Percentiles rank a stretch among this genome's conserved stretches.
These are phyloP conservation scores for Axea sp. DNA, from an alignment of 2,888 invertebrate genomes.

Conservation along the genomic window DNA sequence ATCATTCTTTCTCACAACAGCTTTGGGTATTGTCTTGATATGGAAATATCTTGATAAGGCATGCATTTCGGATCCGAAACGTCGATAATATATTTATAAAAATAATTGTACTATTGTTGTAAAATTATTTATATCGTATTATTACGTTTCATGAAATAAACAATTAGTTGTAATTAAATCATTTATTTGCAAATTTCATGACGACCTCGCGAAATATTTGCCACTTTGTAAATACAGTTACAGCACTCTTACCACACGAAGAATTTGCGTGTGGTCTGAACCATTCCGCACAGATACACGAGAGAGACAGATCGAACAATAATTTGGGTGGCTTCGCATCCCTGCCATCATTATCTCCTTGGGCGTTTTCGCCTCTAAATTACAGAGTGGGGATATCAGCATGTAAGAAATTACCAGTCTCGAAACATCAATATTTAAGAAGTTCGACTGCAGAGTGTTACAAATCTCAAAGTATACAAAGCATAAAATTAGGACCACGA, in stretches of 20 bases:
- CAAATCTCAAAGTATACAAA: slow-evolving; percentile 6
- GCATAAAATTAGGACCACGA: slow-evolving; percentile 21
- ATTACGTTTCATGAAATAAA: too few relatives aligned
- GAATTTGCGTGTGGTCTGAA: slow-evolving; percentile 33
- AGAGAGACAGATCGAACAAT: slow-evolving; percentile 33
- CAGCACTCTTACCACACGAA: slow-evolving; percentile 15
- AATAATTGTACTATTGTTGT: too few relatives aligned
- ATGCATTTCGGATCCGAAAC: too few relatives aligned
- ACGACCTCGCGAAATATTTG: too few relatives aligned
- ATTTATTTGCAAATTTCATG: too few relatives aligned
- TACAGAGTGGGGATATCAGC: slow-evolving; percentile 39
- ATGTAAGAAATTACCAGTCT: slow-evolving; percentile 40
- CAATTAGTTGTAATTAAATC: too few relatives aligned
- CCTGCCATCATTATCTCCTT: slow-evolving; percentile 26
- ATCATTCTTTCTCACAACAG: too few relatives aligned
- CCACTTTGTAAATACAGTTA: too few relatives aligned
- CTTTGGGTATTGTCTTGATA: too few relatives aligned
- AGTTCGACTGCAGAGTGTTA: slow-evolving; percentile 14
- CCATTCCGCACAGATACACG: slow-evolving; percentile 19
- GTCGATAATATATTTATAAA: too few relatives aligned
- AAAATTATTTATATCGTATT: too few relatives aligned
- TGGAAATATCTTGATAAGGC: too few relatives aligned
- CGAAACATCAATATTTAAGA: slow-evolving; percentile 40
- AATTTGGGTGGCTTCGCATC: slow-evolving; percentile 40
- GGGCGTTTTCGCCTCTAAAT: slow-evolving; percentile 37